Conservation (phyloP, 2,113 vertebrate species). For the Cebidichthys violaceus region DNA sequence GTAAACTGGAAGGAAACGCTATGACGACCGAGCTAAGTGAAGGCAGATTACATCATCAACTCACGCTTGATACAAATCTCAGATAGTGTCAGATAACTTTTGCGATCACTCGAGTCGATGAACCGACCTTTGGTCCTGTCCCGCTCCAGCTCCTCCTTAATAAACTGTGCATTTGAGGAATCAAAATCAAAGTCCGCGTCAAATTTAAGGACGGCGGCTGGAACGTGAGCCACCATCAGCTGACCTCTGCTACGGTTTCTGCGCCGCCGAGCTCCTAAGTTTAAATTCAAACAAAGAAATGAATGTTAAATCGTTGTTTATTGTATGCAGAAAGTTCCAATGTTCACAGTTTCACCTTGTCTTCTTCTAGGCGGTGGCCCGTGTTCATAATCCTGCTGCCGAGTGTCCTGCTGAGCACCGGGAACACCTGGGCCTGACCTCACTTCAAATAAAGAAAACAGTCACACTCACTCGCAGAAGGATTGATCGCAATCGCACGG, state of each 20-base stretch:
- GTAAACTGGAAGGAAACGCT: background rate
- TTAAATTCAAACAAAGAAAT: background rate
- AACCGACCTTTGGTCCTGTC: slow-evolving; percentile 88
- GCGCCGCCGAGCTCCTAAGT: slow-evolving; percentile 88
- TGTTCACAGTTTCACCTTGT: slow-evolving; percentile 84
- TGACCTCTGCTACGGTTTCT: slow-evolving; percentile 91
- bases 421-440: slow-evolving; percentile 73
- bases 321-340: background rate
- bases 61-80: background rate
- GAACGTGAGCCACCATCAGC: slow-evolving; percentile 84
- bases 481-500: background rate
- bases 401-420: slow-evolving; percentile 75
- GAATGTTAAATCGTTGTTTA: background rate
- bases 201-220: slow-evolving; percentile 92
- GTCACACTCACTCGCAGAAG: background rate
- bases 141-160: slow-evolving; percentile 92
- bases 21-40: background rate
- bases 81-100: background rate
- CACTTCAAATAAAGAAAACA: slow-evolving; percentile 22
- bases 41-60: background rate
- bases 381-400: slow-evolving; percentile 85
- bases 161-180: slow-evolving; percentile 96
- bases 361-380: slow-evolving; percentile 88
- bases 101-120: background rate
- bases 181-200: slow-evolving; percentile 99